Conservation (phyloP, 92 coral and sea anemone species). For the Heliopora coerulea region DNA sequence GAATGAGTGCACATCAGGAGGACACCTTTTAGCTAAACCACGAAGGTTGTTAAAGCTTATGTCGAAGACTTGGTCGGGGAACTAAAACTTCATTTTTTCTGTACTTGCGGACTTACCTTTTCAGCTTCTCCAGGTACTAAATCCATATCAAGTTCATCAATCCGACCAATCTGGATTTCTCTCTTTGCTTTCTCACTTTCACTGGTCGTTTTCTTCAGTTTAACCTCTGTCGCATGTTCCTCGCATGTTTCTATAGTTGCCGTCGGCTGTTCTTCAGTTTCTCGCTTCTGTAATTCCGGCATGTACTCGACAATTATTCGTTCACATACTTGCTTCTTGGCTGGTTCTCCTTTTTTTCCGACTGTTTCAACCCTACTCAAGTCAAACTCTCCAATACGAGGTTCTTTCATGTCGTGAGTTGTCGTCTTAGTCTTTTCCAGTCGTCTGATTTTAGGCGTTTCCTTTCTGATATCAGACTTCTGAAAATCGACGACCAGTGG, state of each 20-base stretch:
- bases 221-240: conserved; percentile 30
- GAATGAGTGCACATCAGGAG: too few relatives aligned
- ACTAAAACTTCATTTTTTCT: too few relatives aligned
- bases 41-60: too few relatives aligned
- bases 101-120: conserved; percentile 12
- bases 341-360: not conserved
- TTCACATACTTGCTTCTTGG: conserved; percentile 22
- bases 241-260: not conserved
- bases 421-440: not conserved
- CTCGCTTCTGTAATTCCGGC: conserved; percentile 11
- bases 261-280: not conserved
- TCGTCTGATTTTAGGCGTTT: not conserved
- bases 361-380: not conserved
- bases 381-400: not conserved
- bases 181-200: conserved; percentile 14
- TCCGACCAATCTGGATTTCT: conserved; percentile 28
- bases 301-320: conserved; percentile 17
- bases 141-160: conserved; percentile 34
- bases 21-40: too few relatives aligned
- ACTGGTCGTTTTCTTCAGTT: conserved; percentile 4
- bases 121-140: conserved; percentile 15
- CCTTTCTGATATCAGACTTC: not conserved
- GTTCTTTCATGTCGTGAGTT: not conserved
- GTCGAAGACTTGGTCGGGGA: too few relatives aligned
- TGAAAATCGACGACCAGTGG: conserved; percentile 12